Base-by-base conservation (phyloP, 2,797 vertebrate species). In the Myotis myotis region DNA sequence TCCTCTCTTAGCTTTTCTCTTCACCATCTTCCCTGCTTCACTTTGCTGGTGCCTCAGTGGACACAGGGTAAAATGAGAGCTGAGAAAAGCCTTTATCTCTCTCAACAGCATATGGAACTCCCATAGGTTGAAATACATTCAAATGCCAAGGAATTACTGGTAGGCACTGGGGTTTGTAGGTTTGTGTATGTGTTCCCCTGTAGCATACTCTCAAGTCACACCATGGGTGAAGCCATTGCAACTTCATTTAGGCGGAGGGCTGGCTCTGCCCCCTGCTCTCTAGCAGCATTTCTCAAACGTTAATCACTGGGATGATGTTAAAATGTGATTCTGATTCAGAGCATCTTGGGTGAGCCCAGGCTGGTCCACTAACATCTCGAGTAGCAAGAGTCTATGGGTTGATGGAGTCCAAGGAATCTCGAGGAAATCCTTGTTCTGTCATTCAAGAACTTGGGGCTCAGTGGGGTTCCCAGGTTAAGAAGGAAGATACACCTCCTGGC, bases 381-480 rank as follows among this genome's bases (percentile, higher is more conserved):
- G 44, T 20, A 15, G 12, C 23, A 13, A 89, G 55, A 28, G 9
- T 20, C 72, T 30, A 6, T 41, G 64, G 33, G 25, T 76, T 36
- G 64, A 78, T 1, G 16, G 75, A 87, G 12, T 12, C 15, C 41
- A 9, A 3, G 3, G 44, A 79, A 16, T 25, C 6, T 60, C 13
- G 1, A 55, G 0, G 1, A 55, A 49, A 83, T 28, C 22, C 36
- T 70, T 30, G 1, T 28, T 68, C 23, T 49, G 22, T 51, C 28
- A 4, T 49, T 68, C 2, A 9, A 11, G 47, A 75, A 13, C 75
- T 84, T 38, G 19, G 70, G 78, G 38, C 49, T 92, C 25, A 3
- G 79, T 57, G 70, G 8, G 28, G 36, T 88, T 66, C 82, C 30
- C 28, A 25, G 60, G 47, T 84, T 79, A 83, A 81, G 96, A 95